Base-by-base conservation (phyloP, 2,797 vertebrate species). In the Characodon lateralis region DNA sequence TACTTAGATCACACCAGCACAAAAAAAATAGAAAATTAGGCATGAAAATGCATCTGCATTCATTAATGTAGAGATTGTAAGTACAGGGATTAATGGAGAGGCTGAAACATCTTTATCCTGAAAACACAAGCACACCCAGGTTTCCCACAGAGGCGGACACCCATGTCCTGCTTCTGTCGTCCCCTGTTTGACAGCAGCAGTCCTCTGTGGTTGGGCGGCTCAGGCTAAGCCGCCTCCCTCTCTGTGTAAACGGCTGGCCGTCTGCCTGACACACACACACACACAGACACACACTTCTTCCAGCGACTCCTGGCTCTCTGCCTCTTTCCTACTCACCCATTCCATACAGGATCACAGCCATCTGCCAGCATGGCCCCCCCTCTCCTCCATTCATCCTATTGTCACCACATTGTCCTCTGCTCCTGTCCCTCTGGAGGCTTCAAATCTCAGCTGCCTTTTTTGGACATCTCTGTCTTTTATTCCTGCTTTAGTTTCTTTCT, bases 321-420 rank as follows among this genome's bases (percentile, higher is more conserved):
- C 82, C 76, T 81, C 68, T 71, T 76, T 66, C 79, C 79, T 14
- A 68, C 77, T 88, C 81, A 16, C 84, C 79, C 66, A n/a, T 82
- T 85, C 74, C 78, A 24, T 39, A n/a, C 85, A 81, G 88, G 90
- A 89, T 90, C 90, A 82, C 81, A 85, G 86, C 83, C 82, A 83
- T 85, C 85, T 85, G 90, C 91, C 88, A 81, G 88, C 84, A 76
- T 76, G 79, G 70, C 83, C 87, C 85, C 79, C 79, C 24, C 66
- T 69, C 85, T 86, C 85, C 77, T 85, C 84, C 84, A 85, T 88
- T 90, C 87, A 89, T 88, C 77, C 87, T 28, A 85, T 89, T 91
- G 88, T 91, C 85, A 66, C 83, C 89, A 78, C 84, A 71, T 35
- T 82, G 88, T 90, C 81, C 85, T 85, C 73, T 70, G 55, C 72